Conservation (phyloP, 2,888 invertebrate genomes). For the Tetragnatha montana region DNA sequence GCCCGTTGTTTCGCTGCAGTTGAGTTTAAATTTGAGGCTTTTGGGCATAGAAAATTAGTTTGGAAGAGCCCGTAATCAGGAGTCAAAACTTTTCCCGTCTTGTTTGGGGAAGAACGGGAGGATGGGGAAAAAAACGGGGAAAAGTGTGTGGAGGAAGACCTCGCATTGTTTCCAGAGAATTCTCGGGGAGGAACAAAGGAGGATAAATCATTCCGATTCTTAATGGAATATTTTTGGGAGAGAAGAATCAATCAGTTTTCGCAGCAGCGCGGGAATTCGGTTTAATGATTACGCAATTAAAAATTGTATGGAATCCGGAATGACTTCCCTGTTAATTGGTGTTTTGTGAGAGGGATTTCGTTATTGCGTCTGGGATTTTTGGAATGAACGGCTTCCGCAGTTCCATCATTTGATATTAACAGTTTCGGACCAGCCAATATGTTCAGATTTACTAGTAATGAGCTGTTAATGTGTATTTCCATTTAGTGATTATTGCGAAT, state of each 20-base stretch:
- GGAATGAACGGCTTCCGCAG: not conserved
- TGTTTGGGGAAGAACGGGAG: not conserved
- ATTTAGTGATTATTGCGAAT: too few species aligned
- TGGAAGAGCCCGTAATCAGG: slow-evolving; percentile 53
- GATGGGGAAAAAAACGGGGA: not conserved
- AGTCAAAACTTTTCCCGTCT: slow-evolving; percentile 44
- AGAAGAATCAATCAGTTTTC: not conserved
- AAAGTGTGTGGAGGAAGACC: not conserved
- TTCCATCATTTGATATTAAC: too few species aligned
- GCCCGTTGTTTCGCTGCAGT: slow-evolving; percentile 38
- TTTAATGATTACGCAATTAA: not conserved
- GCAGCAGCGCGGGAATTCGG: not conserved
- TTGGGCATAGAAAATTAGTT: slow-evolving; percentile 53
- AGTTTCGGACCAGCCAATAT: too few species aligned
- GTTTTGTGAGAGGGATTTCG: not conserved
- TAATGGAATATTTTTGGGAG: not conserved
- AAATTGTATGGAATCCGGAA: not conserved
- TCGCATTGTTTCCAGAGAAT: slow-evolving; percentile 21
- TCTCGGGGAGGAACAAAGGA: not conserved
- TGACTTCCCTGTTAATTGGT: not conserved
- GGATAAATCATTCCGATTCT: slow-evolving; percentile 8
- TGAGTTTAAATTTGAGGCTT: slow-evolving; percentile 42
- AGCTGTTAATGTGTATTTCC: too few species aligned
- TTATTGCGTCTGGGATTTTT: not conserved
- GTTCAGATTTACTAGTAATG: too few species aligned